Conservation (phyloP, 2,113 vertebrate species). For the Sinocyclocheilus anshuiensis region DNA sequence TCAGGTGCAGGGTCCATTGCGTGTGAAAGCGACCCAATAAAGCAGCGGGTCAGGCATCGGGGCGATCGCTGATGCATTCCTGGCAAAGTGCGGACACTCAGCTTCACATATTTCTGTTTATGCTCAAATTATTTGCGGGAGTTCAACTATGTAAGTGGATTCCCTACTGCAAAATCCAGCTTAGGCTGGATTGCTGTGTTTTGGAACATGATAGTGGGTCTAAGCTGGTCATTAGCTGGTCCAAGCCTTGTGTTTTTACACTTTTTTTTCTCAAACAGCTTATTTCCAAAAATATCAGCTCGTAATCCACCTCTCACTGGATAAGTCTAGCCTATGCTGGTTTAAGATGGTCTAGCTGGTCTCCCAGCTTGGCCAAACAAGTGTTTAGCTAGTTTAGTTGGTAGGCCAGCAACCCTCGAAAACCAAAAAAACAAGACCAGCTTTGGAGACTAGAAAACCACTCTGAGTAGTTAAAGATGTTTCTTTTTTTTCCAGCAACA, state of each 20-base stretch:
- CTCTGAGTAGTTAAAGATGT: neutral
- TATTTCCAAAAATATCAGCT: slow-evolving; percentile 17
- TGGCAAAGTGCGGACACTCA: slow-evolving; percentile 27
- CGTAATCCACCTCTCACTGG: slow-evolving; percentile 6
- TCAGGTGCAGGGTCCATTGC: slow-evolving; percentile 33
- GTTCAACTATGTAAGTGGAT: slow-evolving; percentile 43
- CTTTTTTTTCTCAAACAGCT: neutral
- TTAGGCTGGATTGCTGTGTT: slow-evolving; percentile 28
- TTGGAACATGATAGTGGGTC: slow-evolving; percentile 8
- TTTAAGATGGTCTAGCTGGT: neutral
- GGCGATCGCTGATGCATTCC: slow-evolving; percentile 27
- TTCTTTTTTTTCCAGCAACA: neutral
- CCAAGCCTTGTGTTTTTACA: slow-evolving; percentile 26
- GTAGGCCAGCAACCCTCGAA: neutral
- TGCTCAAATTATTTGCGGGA: slow-evolving; percentile 26
- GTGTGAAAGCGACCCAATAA: slow-evolving; percentile 23
- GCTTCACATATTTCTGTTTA: slow-evolving; percentile 38
- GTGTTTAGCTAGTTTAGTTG: neutral
- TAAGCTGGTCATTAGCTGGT: slow-evolving; percentile 4
- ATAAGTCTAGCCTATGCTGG: neutral
- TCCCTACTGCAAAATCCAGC: slow-evolving; percentile 2
- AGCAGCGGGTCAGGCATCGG: neutral
- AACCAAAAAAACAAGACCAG: neutral
- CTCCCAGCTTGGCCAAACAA: neutral
- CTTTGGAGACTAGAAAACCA: neutral